These are phyloP conservation scores for Hemibagrus guttatus DNA, from an alignment of 2,797 vertebrate species.

Conservation along the genomic window DNA sequence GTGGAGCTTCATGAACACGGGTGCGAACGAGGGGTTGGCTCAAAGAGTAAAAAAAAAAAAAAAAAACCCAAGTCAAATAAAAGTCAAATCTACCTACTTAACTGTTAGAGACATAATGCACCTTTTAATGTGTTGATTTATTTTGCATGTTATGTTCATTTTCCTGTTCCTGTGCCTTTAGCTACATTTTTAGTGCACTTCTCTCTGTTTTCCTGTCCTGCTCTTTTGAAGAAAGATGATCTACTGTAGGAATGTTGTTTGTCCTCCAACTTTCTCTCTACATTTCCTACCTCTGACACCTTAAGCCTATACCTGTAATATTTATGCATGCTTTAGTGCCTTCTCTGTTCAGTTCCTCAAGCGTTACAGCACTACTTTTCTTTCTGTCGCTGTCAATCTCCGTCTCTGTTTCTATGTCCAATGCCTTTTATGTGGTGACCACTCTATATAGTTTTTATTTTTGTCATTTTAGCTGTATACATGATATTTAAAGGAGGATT, in stretches of 20 bases:
- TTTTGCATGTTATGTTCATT: slow-evolving; percentile 57
- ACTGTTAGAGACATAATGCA: slow-evolving; percentile 1
- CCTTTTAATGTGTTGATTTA: slow-evolving; percentile 24
- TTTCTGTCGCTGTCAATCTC: slow-evolving; percentile 25
- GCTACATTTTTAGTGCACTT: slow-evolving; percentile 62
- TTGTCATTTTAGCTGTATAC: slow-evolving; percentile 65
- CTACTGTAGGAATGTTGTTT: slow-evolving; percentile 63
- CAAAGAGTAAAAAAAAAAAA: background rate
- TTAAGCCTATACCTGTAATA: slow-evolving; percentile 32
- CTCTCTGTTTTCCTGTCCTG: slow-evolving; percentile 66
- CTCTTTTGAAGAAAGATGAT: slow-evolving; percentile 60
- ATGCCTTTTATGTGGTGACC: slow-evolving; percentile 68
- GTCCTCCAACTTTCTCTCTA: slow-evolving; percentile 37
- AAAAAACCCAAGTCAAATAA: background rate
- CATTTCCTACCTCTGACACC: slow-evolving; percentile 51
- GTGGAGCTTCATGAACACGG: slow-evolving; percentile 13
- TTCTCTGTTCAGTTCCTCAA: slow-evolving; percentile 46
- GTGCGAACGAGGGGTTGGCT: background rate
- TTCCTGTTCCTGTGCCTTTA: slow-evolving; percentile 39
- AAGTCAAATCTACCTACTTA: background rate
- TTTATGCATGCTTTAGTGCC: slow-evolving; percentile 50
- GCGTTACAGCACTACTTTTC: slow-evolving; percentile 54
- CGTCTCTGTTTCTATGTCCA: slow-evolving; percentile 11
- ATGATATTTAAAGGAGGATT: slow-evolving; percentile 71
- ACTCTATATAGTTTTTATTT: slow-evolving; percentile 57